phyloP scores from a whole-genome alignment of 2,113 vertebrate species.

The Hoplias malabaricus region DNA sequence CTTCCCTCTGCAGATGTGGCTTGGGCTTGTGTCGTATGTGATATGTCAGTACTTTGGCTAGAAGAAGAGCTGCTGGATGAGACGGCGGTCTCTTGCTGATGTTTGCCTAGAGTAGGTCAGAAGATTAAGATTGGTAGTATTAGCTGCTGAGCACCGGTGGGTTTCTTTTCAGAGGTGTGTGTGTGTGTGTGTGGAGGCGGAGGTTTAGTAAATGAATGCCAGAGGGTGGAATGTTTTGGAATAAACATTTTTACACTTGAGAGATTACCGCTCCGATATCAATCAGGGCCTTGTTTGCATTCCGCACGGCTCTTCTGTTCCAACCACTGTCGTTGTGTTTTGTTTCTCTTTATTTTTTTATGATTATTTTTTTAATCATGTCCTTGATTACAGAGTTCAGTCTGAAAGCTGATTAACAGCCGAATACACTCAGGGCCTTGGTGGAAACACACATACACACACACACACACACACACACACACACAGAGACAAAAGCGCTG shows the following conservation, averaged over 20 bases:
- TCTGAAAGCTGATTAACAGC: constrained; percentile 36
- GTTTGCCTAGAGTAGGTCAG: too few relatives aligned
- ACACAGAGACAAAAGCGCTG: background rate
- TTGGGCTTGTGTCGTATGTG: too few relatives aligned
- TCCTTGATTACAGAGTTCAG: constrained; percentile 34
- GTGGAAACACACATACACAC: too few relatives aligned
- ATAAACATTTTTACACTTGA: constrained; percentile 28
- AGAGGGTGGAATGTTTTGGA: constrained; percentile 13
- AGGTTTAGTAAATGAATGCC: background rate
- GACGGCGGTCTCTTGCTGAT: too few relatives aligned
- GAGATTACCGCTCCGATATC: constrained; percentile 16
- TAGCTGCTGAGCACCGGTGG: too few relatives aligned
- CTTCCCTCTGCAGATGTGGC: too few relatives aligned
- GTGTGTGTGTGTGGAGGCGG: background rate
- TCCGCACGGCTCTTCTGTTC: background rate
- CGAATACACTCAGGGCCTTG: background rate
- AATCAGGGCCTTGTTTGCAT: constrained; percentile 30
- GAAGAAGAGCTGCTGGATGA: too few relatives aligned
- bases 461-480: too few relatives aligned
- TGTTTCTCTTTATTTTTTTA: background rate
- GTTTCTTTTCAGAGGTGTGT: too few relatives aligned
- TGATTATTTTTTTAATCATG: background rate
- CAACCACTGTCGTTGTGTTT: constrained; percentile 19
- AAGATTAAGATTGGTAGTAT: too few relatives aligned
- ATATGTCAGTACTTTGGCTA: too few relatives aligned